Percentiles rank a stretch among this genome's conserved stretches.
Conservation (phyloP, 2,113 vertebrate species). For the Cyanoderma ruficeps region DNA sequence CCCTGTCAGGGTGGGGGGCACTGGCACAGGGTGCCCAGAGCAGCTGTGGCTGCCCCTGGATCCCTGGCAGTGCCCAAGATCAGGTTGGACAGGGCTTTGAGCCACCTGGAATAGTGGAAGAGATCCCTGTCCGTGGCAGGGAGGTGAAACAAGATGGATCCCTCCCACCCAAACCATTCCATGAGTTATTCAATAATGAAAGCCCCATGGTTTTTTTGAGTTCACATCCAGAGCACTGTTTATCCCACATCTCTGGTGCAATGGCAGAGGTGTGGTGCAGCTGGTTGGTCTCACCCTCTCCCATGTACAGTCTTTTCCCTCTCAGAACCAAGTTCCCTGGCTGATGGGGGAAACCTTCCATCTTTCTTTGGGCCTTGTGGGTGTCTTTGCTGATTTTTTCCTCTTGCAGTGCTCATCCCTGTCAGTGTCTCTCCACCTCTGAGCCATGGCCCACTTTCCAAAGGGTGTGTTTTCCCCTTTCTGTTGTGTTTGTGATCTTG, state of each 20-base stretch:
- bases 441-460: fast-evolving
- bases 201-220: fast-evolving
- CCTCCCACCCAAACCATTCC: neutral
- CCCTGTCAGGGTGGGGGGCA: neutral
- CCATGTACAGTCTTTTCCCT: neutral
- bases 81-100: fast-evolving
- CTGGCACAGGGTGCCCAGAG: neutral
- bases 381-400: neutral
- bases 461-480: neutral
- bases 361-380: neutral
- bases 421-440: fast-evolving
- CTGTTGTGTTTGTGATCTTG: neutral
- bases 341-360: neutral
- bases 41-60: neutral
- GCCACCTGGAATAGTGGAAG: fast-evolving
- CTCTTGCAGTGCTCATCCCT: neutral
- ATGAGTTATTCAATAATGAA: neutral
- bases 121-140: fast-evolving
- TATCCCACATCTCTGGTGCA: fast-evolving
- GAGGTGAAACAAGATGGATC: neutral
- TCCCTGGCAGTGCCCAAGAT: neutral
- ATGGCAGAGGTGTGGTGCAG: fast-evolving
- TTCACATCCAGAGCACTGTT: fast-evolving
- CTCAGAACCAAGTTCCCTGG: neutral
- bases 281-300: neutral